These are phyloP conservation scores for Pentalonia nigronervosa DNA, from an alignment of 1,140 invertebrate genomes.

Conservation along the genomic window DNA sequence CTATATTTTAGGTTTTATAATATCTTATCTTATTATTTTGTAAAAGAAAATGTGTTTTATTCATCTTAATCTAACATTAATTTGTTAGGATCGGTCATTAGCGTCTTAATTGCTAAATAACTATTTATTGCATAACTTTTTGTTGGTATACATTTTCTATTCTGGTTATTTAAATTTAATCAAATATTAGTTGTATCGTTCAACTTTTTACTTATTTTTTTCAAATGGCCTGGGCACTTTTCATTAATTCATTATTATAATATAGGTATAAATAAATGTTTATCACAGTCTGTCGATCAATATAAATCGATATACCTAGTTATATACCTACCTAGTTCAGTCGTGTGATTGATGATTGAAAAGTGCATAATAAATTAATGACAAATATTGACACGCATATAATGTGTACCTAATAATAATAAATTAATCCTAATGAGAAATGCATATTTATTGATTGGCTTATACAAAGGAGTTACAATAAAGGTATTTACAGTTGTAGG, in stretches of 20 bases:
- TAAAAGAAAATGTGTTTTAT: conserved; percentile 3
- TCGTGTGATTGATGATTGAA: neutral
- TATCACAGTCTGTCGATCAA: neutral
- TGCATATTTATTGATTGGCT: neutral
- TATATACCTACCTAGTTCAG: neutral
- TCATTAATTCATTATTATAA: neutral
- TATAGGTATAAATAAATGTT: neutral
- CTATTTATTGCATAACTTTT: neutral
- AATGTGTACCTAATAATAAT: neutral
- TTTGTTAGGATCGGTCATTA: neutral
- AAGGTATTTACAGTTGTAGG: neutral
- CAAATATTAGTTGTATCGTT: too few relatives aligned
- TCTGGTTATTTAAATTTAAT: neutral
- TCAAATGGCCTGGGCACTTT: neutral
- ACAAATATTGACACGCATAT: neutral
- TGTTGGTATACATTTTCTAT: neutral
- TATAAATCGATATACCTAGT: neutral
- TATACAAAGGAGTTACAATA: neutral
- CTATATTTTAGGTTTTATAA: neutral
- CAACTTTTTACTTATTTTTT: neutral
- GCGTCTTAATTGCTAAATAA: neutral
- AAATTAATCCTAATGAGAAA: neutral
- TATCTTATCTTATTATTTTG: neutral
- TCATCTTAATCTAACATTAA: neutral
- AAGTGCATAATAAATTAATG: neutral